Base-by-base conservation (phyloP, 2,797 vertebrate genomes). In the Melanotaenia pygmaea region DNA sequence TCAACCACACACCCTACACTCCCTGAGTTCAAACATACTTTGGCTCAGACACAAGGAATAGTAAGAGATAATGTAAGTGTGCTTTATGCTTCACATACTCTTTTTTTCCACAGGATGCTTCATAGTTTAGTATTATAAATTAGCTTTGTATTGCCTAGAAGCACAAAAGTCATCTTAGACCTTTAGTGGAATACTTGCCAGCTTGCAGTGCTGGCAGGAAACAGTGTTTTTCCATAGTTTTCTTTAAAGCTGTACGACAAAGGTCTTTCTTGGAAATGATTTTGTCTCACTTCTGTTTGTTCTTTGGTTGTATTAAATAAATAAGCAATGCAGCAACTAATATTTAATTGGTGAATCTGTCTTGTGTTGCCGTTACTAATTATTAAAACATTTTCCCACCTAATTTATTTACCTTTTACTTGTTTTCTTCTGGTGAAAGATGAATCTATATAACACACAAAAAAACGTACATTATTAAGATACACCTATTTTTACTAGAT, bases 11-110 rank as follows among this genome's bases (percentile, higher is more conserved):
- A 64, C 4, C 6, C 80, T 2, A 5, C 64, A 20, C 59, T 61
- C 24, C 64, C 70, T 24, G 53, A 88, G 35, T 56, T 18, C 6
- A 80, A 70, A 26, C 71, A 75, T 67, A 80, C 72, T 73, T 43
- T 3, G 12, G 45, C 72, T 63, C 73, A 64, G 64, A 82, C 72
- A 54, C 81, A 77, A 38, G 58, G 8, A 57, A 71, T n/a, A 32
- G 30, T 32, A 32, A 81, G 9, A 32, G 69, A 76, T 20, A 67
- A 72, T 66, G 91, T 94, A 85, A 90, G 92, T 87, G 71, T 67
- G 67, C 24, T 22, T 16, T 37, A 35, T 3, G 51, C 59, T 24
- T 65, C n/a, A 58, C 34, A 60, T 28, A 28, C 28, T 38, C 30
- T 34, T 8, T 10, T 22, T 22, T n/a, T 3, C 43, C 63, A 50